Base-by-base conservation (phyloP, 2,113 vertebrate species). In the Pachypanchax playfairii region DNA sequence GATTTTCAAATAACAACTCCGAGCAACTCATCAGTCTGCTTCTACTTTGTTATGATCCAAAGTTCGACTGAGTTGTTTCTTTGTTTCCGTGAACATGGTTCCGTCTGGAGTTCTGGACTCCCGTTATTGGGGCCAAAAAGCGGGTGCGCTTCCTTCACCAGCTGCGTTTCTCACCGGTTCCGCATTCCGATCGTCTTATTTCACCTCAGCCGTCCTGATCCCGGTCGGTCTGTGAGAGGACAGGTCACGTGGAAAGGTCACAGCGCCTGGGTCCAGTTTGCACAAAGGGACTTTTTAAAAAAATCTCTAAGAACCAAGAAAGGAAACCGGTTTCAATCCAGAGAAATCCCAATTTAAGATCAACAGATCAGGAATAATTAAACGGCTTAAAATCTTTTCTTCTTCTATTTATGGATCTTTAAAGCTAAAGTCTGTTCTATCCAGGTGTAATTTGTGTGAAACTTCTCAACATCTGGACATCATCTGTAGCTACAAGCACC, bases 141-240 rank as follows among this genome's bases (percentile, higher is more conserved):
- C 35, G 55, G 77, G 25, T 74, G 60, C 74, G 82, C 84, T 90
- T 90, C 90, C 88, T 87, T 79, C 70, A 83, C 78, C 85, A 88
- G 89, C 85, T 85, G 79, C 82, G 51, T 82, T 71, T 86, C 88
- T 75, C 86, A 92, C 91, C 91, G 91, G 91, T 92, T 92, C 91
- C 91, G 91, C 91, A 92, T 92, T 91, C 91, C 90, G 60, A 89
- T 90, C 73, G 68, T 62, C 86, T 92, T 79, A 90, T 85, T 90
- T 89, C 90, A 91, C 82, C 83, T 60, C 69, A 38, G 79, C 83
- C 81, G 68, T 66, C 76, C 79, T 43, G 80, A 63, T 80, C 72
- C 75, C 22, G 71, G 66, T 63, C 42, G 77, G 57, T n/a, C n/a
- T n/a, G n/a, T n/a, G n/a, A 64, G 62, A 42, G 74, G 65, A 77